These are phyloP conservation scores for Muschampia plurimacula DNA, from an alignment of 2,888 invertebrate genomes.

Conservation along the genomic window DNA sequence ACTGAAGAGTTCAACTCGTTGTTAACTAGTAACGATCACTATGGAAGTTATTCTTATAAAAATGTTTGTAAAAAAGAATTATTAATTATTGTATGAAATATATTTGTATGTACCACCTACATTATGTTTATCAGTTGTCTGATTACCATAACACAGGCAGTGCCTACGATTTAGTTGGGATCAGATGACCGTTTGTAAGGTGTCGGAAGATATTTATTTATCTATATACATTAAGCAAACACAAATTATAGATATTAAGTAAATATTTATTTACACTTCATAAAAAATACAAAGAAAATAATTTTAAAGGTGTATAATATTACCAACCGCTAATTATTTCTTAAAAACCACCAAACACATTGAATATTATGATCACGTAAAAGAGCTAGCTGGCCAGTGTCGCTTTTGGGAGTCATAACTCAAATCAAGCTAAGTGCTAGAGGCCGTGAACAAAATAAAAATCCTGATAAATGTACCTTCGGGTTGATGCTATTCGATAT, in stretches of 20 bases:
- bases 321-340: not conserved
- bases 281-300: no score
- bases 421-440: slow-evolving; percentile 61
- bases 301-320: not conserved
- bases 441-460: slow-evolving; percentile 42
- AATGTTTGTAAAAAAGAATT: not conserved
- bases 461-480: slow-evolving; percentile 8
- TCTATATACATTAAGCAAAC: no score
- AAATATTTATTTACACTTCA: no score
- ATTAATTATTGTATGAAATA: no score
- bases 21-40: not conserved
- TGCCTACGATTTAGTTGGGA: no score
- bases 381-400: slow-evolving; percentile 53
- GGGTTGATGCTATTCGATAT: not conserved
- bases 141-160: no score
- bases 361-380: slow-evolving; percentile 53
- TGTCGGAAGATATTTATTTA: no score
- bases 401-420: slow-evolving; percentile 56
- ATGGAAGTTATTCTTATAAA: not conserved
- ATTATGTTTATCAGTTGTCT: no score
- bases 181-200: no score
- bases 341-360: not conserved
- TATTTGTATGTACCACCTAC: no score
- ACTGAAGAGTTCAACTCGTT: slow-evolving; percentile 9
- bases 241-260: no score